A percentile compares a stretch with the other conserved stretches of the same genome.
These are phyloP conservation scores for Conops quadrifasciatus DNA, from an alignment of 2,888 invertebrate species.

Conservation along the genomic window DNA sequence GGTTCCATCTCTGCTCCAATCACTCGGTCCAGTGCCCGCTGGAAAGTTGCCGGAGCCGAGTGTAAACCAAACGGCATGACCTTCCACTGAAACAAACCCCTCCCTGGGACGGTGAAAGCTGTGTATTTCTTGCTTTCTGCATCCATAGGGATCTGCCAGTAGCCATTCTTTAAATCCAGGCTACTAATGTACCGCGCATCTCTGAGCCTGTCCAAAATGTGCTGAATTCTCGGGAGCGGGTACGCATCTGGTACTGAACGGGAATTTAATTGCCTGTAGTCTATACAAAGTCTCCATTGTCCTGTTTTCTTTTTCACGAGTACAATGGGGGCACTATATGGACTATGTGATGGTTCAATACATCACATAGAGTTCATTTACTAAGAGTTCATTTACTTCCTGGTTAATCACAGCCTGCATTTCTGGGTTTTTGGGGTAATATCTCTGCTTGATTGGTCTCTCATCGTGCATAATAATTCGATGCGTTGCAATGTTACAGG, in stretches of 20 bases:
- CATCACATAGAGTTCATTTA: slow-evolving; percentile 26
- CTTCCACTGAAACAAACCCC: too few relatives aligned
- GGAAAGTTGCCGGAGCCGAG: too few relatives aligned
- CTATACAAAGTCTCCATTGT: slow-evolving; percentile 33
- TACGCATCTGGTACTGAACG: slow-evolving; percentile 30
- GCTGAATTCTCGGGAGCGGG: slow-evolving; percentile 17
- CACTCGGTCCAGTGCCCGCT: too few relatives aligned
- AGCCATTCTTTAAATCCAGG: slow-evolving; percentile 23
- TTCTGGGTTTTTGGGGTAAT: slow-evolving; percentile 10
- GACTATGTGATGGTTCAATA: slow-evolving; percentile 31
- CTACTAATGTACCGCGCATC: slow-evolving; percentile 29
- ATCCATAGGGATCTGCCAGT: slow-evolving; percentile 17
- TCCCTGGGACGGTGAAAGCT: too few relatives aligned
- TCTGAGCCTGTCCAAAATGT: slow-evolving; percentile 25
- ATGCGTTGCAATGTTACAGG: background rate
- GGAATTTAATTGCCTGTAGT: slow-evolving; percentile 34
- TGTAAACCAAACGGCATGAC: too few relatives aligned
- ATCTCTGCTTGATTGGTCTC: background rate
- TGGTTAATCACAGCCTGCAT: slow-evolving; percentile 25
- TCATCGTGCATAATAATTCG: background rate
- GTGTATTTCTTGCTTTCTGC: slow-evolving; percentile 7
- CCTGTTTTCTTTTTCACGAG: slow-evolving; percentile 32
- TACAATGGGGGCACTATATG: slow-evolving; percentile 33
- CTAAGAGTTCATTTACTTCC: slow-evolving; percentile 20
- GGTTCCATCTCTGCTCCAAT: slow-evolving; percentile 8